phyloP scores from a whole-genome alignment of 2,113 vertebrate genomes.

The Lethenteron camtschaticum region DNA sequence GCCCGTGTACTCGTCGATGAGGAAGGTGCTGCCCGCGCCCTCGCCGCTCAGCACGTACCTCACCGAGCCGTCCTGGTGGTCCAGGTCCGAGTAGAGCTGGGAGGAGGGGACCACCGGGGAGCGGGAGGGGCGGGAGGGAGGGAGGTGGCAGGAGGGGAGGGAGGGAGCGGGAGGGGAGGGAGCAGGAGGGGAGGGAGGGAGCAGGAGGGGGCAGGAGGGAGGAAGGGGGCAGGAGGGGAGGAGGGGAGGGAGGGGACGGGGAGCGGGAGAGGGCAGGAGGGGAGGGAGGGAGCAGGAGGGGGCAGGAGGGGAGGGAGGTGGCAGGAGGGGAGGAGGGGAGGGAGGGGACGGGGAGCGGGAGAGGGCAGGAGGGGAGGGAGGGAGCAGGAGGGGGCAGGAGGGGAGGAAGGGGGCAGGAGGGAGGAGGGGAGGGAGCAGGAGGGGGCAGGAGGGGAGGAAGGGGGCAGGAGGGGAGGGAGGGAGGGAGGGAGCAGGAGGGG shows the following conservation, averaged over 20 bases:
- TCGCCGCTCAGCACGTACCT: slow-evolving; percentile 61
- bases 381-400: not conserved
- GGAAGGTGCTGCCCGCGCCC: slow-evolving; percentile 61
- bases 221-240: not conserved
- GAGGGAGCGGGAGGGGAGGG: not conserved
- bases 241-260: not conserved
- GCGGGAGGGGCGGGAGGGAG: not conserved
- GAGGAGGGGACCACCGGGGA: not conserved
- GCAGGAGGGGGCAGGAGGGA: not conserved
- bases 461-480: not conserved
- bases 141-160: not conserved
- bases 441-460: not conserved
- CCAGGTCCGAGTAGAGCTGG: slow-evolving; percentile 69
- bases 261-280: not conserved
- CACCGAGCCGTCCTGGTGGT: slow-evolving; percentile 52
- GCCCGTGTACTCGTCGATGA: slow-evolving; percentile 70
- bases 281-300: not conserved
- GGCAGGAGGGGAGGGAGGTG: not conserved
- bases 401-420: not conserved
- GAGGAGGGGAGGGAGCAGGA: not conserved
- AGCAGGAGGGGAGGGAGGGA: not conserved
- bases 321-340: not conserved
- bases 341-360: not conserved
- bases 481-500: too few relatives aligned
- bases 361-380: not conserved